Evolutionary conservation across 2,797 vertebrate genomes (phyloP).

Genomic region (Dendrocincla tyrannina): DNA sequence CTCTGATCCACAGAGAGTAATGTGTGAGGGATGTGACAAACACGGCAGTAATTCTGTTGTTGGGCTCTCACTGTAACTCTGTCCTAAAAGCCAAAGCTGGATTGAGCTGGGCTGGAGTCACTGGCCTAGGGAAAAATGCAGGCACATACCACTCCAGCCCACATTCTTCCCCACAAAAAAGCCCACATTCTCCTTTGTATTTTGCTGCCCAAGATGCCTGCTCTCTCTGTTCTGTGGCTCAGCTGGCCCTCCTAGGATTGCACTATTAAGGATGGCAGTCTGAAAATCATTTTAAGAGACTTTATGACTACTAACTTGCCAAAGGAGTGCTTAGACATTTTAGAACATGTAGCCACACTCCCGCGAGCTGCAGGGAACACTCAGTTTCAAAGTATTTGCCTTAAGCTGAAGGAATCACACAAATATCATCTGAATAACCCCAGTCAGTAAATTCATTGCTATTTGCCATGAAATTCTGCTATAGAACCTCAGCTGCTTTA

Average conservation of each 20-base stretch:
- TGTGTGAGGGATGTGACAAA: neutral
- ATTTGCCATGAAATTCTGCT: constrained; percentile 26
- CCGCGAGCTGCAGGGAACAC: constrained; percentile 21
- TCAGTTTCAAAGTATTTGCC: constrained; percentile 63
- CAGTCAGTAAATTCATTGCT: neutral
- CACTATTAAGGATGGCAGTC: constrained; percentile 45
- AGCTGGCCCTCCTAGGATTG: constrained; percentile 39
- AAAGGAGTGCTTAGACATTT: constrained; percentile 42
- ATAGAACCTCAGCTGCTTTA: constrained; percentile 3
- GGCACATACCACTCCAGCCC: constrained; percentile 59
- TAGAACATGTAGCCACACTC: constrained; percentile 49
- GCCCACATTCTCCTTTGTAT: constrained; percentile 34
- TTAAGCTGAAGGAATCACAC: constrained; percentile 43
- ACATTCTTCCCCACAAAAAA: constrained; percentile 60
- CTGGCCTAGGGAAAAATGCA: constrained; percentile 50
- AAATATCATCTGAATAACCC: constrained; percentile 13
- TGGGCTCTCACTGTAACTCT: neutral
- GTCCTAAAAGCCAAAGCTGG: constrained; percentile 38
- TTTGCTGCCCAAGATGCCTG: constrained; percentile 33
- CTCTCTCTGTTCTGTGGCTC: constrained; percentile 26
- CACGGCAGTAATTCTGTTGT: neutral
- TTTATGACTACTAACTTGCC: constrained; percentile 45
- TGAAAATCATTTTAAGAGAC: constrained; percentile 60
- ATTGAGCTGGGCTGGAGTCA: constrained; percentile 48
- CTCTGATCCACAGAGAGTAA: neutral